Evolutionary conservation across 2,888 invertebrate genomes (phyloP).

Genomic region (Pyrrhia umbra): DNA sequence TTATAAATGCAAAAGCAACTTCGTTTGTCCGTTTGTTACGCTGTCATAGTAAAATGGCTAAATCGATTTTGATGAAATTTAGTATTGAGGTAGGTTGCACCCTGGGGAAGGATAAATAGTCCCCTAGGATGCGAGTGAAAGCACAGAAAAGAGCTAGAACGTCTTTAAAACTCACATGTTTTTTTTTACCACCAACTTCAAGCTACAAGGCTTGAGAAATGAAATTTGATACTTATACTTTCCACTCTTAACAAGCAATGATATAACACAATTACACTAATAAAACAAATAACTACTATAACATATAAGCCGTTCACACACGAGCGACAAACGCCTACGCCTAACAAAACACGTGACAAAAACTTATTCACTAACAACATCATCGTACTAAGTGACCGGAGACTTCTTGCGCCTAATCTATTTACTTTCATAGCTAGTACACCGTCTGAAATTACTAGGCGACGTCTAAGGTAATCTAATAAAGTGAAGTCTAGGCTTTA

Average conservation of each 20-base stretch:
- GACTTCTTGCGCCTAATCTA: slow-evolving; percentile 54
- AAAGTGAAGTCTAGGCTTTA: slow-evolving; percentile 42
- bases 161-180: too few species aligned
- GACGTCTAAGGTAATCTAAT: slow-evolving; percentile 56
- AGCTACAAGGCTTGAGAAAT: too few species aligned
- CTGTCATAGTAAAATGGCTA: too few species aligned
- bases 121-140: too few species aligned
- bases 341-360: slow-evolving; percentile 41
- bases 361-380: slow-evolving; percentile 46
- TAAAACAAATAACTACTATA: neutral
- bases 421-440: slow-evolving; percentile 42
- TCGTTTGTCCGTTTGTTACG: too few species aligned
- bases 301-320: slow-evolving; percentile 24
- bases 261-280: slow-evolving; percentile 1
- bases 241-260: neutral
- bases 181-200: too few species aligned
- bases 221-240: neutral
- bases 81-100: too few species aligned
- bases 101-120: too few species aligned
- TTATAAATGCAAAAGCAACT: too few species aligned
- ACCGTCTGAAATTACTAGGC: slow-evolving; percentile 42
- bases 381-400: slow-evolving; percentile 46
- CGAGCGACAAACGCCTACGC: slow-evolving; percentile 16
- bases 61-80: too few species aligned
- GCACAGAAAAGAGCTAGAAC: too few species aligned